Evolutionary conservation across 2,113 vertebrate species (phyloP), one percentile per base, ranked within the genome.

Genomic region (Aegithalos caudatus): DNA sequence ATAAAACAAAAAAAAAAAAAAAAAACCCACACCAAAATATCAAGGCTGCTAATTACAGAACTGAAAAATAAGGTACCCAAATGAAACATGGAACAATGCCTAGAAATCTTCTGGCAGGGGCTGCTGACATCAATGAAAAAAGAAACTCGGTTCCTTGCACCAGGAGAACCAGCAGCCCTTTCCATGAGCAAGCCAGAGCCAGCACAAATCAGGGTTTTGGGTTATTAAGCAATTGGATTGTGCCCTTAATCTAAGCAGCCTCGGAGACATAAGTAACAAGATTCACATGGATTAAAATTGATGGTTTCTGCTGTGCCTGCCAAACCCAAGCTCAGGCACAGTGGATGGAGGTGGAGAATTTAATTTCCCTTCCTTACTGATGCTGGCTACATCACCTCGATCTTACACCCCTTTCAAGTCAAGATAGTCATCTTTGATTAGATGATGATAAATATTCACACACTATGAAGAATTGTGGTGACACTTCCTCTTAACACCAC

Each of bases 201-300:
- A 8, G 81, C 54, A 80, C 78, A 80, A 48, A 58, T 38, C 91
- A 86, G 88, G 64, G 61, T 5, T 87, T 67, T 0, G 0, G 53
- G 45, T 93, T 71, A 78, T 92, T 71, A 90, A 96, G 86, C 72
- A 93, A 88, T 31, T 60, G 88, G 93, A 88, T 90, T 94, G 90
- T 71, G 67, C 38, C 86, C 66, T 94, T 93, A 81, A 93, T 86
- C 92, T 90, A 81, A 93, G 80, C 88, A 78, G 88, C 73, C 80
- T 92, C 64, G 24, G 37, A 94, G 86, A 94, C 53, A 25, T 11
- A 84, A 92, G 74, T 86, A 95, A 94, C 79, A 74, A 80, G 88
- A 96, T 93, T 94, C 76, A 88, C 86, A n/a, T 4, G 88, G 88
- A 94, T 96, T 96, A 90, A 88, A 96, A 86, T 31, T 19, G 54